Evolutionary conservation across 2,797 vertebrate genomes (phyloP).

Genomic region (Lindbergichthys nudifrons): DNA sequence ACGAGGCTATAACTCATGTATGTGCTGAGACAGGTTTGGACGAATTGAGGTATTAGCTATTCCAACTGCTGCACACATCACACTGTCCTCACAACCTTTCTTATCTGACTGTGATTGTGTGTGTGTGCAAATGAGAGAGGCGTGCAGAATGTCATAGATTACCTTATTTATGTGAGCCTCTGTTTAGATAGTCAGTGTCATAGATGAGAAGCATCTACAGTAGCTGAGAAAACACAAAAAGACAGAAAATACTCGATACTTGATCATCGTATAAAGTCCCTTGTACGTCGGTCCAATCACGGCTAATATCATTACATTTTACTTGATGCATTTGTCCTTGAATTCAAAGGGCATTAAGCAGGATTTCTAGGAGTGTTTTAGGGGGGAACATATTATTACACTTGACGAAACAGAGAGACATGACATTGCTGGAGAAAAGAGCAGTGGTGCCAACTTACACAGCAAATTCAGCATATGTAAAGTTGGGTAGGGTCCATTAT

Average conservation of each 20-base stretch:
- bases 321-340: background rate
- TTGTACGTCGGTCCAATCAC: background rate
- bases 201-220: conserved; percentile 3
- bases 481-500: too few species aligned
- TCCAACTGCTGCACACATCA: conserved; percentile 33
- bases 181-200: conserved; percentile 6
- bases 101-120: background rate
- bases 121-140: conserved; percentile 1
- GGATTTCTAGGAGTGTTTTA: background rate
- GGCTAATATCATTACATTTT: background rate
- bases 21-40: conserved; percentile 65
- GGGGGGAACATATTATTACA: background rate
- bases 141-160: conserved; percentile 11
- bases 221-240: background rate
- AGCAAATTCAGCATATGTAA: background rate
- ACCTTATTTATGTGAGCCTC: conserved; percentile 28
- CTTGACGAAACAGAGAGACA: background rate
- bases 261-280: background rate
- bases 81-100: conserved; percentile 24
- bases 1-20: conserved; percentile 53
- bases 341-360: background rate
- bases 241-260: background rate
- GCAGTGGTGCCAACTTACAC: too few species aligned
- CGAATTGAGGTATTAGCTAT: conserved; percentile 38
- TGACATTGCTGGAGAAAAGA: background rate